These are phyloP conservation scores for Columba guinea DNA, from an alignment of 2,797 vertebrate species.

Conservation along the genomic window DNA sequence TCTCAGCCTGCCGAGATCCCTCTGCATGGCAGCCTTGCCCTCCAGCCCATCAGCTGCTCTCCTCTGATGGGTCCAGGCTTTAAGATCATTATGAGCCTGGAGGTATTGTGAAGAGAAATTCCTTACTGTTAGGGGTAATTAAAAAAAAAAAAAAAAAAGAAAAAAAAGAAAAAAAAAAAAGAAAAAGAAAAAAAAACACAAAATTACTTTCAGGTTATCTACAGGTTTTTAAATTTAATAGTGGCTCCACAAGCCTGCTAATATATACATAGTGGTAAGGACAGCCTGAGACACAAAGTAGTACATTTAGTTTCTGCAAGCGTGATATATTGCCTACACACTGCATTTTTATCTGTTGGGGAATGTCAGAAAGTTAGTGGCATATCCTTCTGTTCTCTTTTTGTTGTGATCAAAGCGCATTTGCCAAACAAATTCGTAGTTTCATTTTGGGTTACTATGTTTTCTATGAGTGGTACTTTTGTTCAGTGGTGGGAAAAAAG, in stretches of 20 bases:
- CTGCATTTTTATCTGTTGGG: constrained; percentile 19
- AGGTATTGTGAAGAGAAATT: background rate
- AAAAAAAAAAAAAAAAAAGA: background rate
- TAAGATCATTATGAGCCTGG: background rate
- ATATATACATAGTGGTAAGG: constrained; percentile 1
- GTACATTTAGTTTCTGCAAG: background rate
- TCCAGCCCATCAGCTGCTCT: background rate
- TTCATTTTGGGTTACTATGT: constrained; percentile 20
- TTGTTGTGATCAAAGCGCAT: constrained; percentile 27
- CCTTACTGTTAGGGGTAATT: background rate
- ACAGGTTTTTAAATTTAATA: background rate
- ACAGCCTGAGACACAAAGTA: background rate
- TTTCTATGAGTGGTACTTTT: constrained; percentile 16
- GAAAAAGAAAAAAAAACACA: too few species aligned
- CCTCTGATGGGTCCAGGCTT: background rate
- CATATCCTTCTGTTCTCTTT: constrained; percentile 40
- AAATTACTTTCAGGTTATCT: background rate
- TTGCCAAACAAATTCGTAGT: background rate
- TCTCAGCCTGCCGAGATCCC: background rate
- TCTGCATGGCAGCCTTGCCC: background rate
- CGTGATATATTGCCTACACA: constrained; percentile 14
- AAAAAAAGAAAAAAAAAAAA: too few species aligned
- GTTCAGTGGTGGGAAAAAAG: background rate
- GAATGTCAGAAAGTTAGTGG: constrained; percentile 30
- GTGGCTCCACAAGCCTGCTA: background rate